phyloP scores from a whole-genome alignment of 2,797 vertebrate genomes.

The Betta splendens region DNA sequence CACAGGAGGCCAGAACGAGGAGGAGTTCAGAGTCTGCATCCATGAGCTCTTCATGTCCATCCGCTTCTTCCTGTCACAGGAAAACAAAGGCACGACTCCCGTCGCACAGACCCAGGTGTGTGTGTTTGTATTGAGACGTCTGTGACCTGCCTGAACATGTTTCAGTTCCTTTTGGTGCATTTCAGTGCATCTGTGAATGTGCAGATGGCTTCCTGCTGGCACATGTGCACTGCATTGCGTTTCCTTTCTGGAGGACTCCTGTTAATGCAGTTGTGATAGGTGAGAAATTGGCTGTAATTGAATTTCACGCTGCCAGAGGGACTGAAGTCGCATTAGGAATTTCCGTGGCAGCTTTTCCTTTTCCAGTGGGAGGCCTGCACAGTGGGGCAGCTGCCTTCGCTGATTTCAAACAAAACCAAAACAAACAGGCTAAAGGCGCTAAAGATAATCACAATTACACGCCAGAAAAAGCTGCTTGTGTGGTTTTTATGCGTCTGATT shows the following conservation, averaged over 20 bases:
- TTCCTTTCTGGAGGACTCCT: slow-evolving; percentile 26
- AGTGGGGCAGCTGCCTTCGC: slow-evolving; percentile 32
- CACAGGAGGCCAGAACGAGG: slow-evolving; percentile 95
- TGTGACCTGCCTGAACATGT: neutral
- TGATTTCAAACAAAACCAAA: slow-evolving; percentile 54
- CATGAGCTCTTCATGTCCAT: slow-evolving; percentile 98
- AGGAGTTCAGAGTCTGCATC: slow-evolving; percentile 96
- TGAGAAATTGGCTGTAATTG: slow-evolving; percentile 66
- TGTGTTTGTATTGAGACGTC: neutral
- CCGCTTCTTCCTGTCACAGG: slow-evolving; percentile 96
- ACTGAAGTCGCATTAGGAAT: slow-evolving; percentile 34
- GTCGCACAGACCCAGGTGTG: slow-evolving; percentile 93
- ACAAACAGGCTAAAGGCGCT: slow-evolving; percentile 60
- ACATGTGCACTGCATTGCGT: slow-evolving; percentile 13
- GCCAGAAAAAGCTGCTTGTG: slow-evolving; percentile 39
- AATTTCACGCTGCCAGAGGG: slow-evolving; percentile 63
- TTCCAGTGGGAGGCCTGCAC: slow-evolving; percentile 52
- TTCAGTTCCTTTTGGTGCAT: neutral
- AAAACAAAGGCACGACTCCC: slow-evolving; percentile 88
- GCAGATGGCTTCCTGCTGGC: slow-evolving; percentile 9
- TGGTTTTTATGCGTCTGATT: slow-evolving; percentile 1
- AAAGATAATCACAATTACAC: slow-evolving; percentile 65
- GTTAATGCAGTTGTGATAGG: slow-evolving; percentile 56
- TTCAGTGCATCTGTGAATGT: slow-evolving; percentile 2
- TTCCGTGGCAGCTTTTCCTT: slow-evolving; percentile 41